Evolutionary conservation across 2,797 vertebrate genomes (phyloP).

Genomic region (Alosa sapidissima): DNA sequence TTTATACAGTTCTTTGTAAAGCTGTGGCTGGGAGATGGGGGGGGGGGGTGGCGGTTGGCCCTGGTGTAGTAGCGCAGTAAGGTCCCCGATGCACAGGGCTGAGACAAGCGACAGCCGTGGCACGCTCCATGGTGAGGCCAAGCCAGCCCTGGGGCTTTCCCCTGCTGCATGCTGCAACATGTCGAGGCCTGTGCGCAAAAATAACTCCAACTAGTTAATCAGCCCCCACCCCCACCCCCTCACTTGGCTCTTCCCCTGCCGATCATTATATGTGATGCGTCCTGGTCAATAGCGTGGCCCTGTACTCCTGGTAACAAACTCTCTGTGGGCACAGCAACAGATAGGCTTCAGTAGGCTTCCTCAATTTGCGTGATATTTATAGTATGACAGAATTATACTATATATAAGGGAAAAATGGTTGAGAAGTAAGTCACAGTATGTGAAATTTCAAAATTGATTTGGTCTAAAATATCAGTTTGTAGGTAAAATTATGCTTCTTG

Average conservation of each 20-base stretch:
- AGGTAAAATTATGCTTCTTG: not conserved
- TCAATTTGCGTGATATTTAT: not conserved
- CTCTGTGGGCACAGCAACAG: not conserved
- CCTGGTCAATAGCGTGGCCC: slow-evolving; percentile 6
- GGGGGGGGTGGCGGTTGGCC: not conserved
- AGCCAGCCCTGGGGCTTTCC: slow-evolving; percentile 74
- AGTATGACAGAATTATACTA: not conserved
- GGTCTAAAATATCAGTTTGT: not conserved
- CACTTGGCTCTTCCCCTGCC: slow-evolving; percentile 37
- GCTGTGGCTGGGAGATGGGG: not conserved
- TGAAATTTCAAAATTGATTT: not conserved
- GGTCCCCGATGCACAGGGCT: slow-evolving; percentile 60
- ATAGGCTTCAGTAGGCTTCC: not conserved
- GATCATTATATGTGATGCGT: slow-evolving; percentile 51
- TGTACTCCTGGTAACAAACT: not conserved
- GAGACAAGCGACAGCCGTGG: slow-evolving; percentile 69
- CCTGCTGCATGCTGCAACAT: slow-evolving; percentile 74
- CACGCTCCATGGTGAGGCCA: slow-evolving; percentile 72
- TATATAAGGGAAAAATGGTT: not conserved
- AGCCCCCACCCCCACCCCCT: slow-evolving; percentile 30
- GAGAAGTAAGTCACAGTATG: not conserved
- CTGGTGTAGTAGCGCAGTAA: slow-evolving; percentile 39
- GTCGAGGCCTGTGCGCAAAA: slow-evolving; percentile 59
- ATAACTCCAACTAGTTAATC: slow-evolving; percentile 57
- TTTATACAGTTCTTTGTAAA: not conserved